Base-by-base conservation (phyloP, 2,888 invertebrate species). In the Macaria liturata region DNA sequence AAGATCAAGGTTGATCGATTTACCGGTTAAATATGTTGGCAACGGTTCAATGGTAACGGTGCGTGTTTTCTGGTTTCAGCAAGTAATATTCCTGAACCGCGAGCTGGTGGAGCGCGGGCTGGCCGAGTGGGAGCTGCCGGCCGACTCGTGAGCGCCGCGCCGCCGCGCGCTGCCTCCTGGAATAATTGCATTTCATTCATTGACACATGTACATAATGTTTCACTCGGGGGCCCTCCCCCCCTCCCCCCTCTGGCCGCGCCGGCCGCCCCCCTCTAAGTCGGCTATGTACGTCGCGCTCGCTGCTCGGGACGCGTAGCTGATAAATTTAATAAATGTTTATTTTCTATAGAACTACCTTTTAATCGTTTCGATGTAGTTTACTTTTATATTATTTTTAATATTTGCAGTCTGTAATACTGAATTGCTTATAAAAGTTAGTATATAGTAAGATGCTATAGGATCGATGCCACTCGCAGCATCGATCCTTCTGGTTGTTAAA, bases 21-120 rank as follows among this genome's bases (percentile, higher is more conserved):
- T 54, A 59, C 53, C 53, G 46, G 46, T 42, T 49, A 55, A 58
- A 57, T 57, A 61, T 61, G 44, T 65, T 67, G 65, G 62, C 55
- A 61, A 46, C n/a, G 30, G 53, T 55, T 65, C 62, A 67, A 65
- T 64, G 39, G 53, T 56, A 42, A 65, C 65, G 48, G 40, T 49
- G 46, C 42, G 44, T 40, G 5, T 50, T 61, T 57, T 44, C 44
- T 61, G 31, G 53, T 93, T 94, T 59, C 94, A 94, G 92, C 94
- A 97, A 94, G 94, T 96, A 72, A 94, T 97, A 90, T 96, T 96
- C 86, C 94, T 98, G 72, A 98, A 98, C 85, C 94, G 96, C 78
- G 97, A 97, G 91, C 92, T 98, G 76, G 96, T 97, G 72, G 95
- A 95, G 72, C 94, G 95, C 83, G 97, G 97, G 55, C 94, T 95